Conservation (phyloP, 2,797 vertebrate species). For the Xiphophorus birchmanni region DNA sequence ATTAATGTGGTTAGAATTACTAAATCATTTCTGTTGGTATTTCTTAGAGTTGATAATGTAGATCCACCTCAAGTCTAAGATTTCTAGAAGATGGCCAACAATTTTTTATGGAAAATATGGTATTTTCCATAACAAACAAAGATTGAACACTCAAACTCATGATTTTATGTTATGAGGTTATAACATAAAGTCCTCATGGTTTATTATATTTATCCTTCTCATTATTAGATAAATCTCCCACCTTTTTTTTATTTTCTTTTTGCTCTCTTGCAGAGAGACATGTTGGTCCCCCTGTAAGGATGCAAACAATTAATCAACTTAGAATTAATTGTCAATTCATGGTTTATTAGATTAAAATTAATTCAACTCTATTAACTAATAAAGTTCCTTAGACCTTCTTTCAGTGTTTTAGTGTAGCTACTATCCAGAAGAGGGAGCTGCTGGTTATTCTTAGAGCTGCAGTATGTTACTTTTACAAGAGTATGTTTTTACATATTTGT, state of each 20-base stretch:
- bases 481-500: no score
- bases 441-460: not conserved
- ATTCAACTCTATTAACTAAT: not conserved
- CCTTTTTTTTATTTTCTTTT: not conserved
- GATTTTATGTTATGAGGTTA: no score
- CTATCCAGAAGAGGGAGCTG: not conserved
- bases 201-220: not conserved
- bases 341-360: not conserved
- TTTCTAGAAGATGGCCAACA: no score
- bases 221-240: not conserved
- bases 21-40: not conserved
- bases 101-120: no score
- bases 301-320: no score
- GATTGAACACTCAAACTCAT: no score
- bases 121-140: no score
- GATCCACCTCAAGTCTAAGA: not conserved
- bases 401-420: not conserved
- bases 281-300: not conserved
- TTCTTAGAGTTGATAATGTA: not conserved
- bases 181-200: not conserved
- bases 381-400: not conserved
- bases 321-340: not conserved
- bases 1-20: not conserved
- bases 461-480: no score
- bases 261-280: not conserved